Evolutionary conservation across 2,797 vertebrate species (phyloP).

Genomic region (Prunella strophiata): DNA sequence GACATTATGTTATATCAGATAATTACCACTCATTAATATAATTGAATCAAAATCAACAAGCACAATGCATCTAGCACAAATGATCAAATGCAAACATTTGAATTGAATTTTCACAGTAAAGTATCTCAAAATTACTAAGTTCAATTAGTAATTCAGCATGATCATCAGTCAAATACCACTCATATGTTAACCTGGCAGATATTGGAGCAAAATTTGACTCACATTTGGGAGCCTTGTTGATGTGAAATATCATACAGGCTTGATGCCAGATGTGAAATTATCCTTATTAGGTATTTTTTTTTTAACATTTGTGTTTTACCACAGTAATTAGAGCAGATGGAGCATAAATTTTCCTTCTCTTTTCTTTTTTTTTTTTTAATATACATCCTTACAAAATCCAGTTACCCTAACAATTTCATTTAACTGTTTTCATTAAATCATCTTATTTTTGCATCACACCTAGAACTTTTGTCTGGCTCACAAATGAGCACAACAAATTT

Average conservation of each 20-base stretch:
- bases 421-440: slow-evolving; percentile 45
- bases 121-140: slow-evolving; percentile 19
- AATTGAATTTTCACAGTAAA: neutral
- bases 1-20: neutral
- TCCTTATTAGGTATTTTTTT: slow-evolving; percentile 67
- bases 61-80: neutral
- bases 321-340: slow-evolving; percentile 68
- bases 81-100: slow-evolving; percentile 2
- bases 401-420: slow-evolving; percentile 73
- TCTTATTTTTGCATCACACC: slow-evolving; percentile 46
- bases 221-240: slow-evolving; percentile 52
- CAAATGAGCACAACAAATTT: neutral
- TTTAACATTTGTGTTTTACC: slow-evolving; percentile 59
- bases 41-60: slow-evolving; percentile 24
- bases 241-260: slow-evolving; percentile 58
- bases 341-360: neutral
- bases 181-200: slow-evolving; percentile 11
- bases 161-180: neutral
- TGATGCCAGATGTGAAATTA: slow-evolving; percentile 71
- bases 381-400: slow-evolving; percentile 49
- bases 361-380: neutral
- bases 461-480: slow-evolving; percentile 30
- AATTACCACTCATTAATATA: neutral
- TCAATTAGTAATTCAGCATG: neutral
- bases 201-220: slow-evolving; percentile 35